Evolutionary conservation across 2,113 vertebrate genomes (phyloP), one percentile per base, ranked within the genome.

Genomic region (Lepidothrix coronata): DNA sequence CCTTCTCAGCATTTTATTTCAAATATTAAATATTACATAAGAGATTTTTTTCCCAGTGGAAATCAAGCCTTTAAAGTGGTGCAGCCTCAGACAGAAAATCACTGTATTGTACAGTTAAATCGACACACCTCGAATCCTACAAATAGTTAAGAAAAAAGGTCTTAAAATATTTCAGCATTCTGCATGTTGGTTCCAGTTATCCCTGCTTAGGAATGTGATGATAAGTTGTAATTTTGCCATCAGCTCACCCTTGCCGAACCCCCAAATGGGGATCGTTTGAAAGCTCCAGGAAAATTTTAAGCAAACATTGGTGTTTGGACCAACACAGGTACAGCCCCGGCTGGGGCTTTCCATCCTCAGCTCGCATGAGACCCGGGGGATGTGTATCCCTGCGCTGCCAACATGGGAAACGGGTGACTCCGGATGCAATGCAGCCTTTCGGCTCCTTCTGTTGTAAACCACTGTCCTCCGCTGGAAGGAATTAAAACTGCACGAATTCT

Each of bases 1-100:
- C 96, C 82, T 91, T 44, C 94, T 97, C 94, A 96, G 96, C 95
- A 89, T 97, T 96, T 97, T 97, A 96, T 96, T 97, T 97, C 92
- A 91, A 88, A 97, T 95, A 97, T 97, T 97, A 77, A 97, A 95
- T 97, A 93, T 97, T 97, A 89, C 91, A 96, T 97, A 97, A 95
- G 91, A 93, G 59, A 96, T 71, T 75, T 95, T 28, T 55, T 62
- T 21, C 85, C 74, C 75, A 11, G 25, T 91, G 85, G 89, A 94
- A 96, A 67, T 71, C 89, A 94, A 95, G 33, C 66, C 63, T 93
- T 94, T 85, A 91, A 94, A 91, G 61, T 35, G 14, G 33, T 74
- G 81, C 48, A 89, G 58, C 9, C 85, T 95, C 3, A 1, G 25
- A 49, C 65, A 67, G 92, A 79, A 97, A 93, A 94, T 94, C 62